Percentiles rank a stretch among this genome's conserved stretches.
Evolutionary conservation across 2,113 vertebrate species (phyloP).

Genomic region (Serilophus lunatus): DNA sequence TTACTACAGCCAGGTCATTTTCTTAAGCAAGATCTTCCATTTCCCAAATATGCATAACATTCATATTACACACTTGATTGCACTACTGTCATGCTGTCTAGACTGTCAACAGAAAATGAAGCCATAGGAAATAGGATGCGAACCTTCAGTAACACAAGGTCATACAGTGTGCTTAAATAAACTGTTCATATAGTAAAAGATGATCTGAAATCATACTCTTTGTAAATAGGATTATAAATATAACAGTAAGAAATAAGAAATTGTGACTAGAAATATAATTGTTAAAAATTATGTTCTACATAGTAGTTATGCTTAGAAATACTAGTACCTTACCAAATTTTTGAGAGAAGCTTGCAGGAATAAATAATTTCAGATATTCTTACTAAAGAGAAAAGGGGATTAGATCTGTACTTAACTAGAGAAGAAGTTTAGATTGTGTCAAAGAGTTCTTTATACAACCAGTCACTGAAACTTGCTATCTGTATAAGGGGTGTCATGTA

Average conservation of each 20-base stretch:
- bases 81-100: not conserved
- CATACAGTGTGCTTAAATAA: not conserved
- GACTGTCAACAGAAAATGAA: not conserved
- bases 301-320: not conserved
- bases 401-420: not conserved
- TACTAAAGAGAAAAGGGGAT: not conserved
- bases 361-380: not conserved
- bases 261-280: not conserved
- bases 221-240: not conserved
- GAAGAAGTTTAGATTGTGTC: not conserved
- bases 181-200: not conserved
- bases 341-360: not conserved
- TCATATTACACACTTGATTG: not conserved
- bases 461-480: not conserved
- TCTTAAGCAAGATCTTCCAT: not conserved
- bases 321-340: not conserved
- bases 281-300: not conserved
- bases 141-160: not conserved
- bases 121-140: not conserved
- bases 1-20: not conserved
- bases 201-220: not conserved
- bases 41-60: not conserved
- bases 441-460: not conserved
- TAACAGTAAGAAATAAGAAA: not conserved
- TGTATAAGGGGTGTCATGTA: rapidly evolving